Evolutionary conservation across 1,140 invertebrate genomes (phyloP), one percentile per base, ranked within the genome.

Genomic region (Augochlora pura): DNA sequence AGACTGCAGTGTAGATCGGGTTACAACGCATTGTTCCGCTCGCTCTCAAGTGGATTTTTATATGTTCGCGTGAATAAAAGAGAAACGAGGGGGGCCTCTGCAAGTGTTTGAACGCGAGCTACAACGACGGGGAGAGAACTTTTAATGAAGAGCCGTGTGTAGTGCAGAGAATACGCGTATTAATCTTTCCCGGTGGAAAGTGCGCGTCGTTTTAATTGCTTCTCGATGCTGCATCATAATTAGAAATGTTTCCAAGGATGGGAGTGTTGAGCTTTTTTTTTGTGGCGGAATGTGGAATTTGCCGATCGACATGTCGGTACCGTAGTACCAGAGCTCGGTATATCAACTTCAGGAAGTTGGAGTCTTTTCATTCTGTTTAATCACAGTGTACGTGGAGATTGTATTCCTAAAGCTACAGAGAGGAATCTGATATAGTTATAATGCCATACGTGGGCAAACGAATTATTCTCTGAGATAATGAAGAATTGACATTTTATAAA

Each of bases 171-270:
- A 54, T 42, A 63, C 10, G n/a, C 27, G 57, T n/a, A 60, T 71
- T 63, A 77, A 77, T 77, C 66, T 68, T 68, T 27, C n/a, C 64
- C 66, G 21, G 16, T 70, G 69, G 59, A 77, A 77, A 42, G 75
- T 8, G 57, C 54, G 42, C 42, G 46, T n/a, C 27, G 16, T 65
- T 76, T 77, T 77, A 77, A 70, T 77, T 71, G 67, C 32, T 49
- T 3, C 23, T 70, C 59, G 21, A 70, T 52, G 66, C 18, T 6
- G 6, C 42, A 14, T 32, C 25, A 25, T 16, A 59, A 76, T 76
- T 76, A 59, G 21, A 66, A 59, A 68, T 68, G 38, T 32, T 16
- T 12, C 23, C 16, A 27, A 7, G 27, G 23, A 42, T 18, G 38
- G 23, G 23, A 46, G n/a, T 64, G 46, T 42, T 46, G 23, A 66